A percentile compares a stretch with the other conserved stretches of the same genome.
phyloP scores from a whole-genome alignment of 2,113 vertebrate species.

The Callaeas wilsoni region DNA sequence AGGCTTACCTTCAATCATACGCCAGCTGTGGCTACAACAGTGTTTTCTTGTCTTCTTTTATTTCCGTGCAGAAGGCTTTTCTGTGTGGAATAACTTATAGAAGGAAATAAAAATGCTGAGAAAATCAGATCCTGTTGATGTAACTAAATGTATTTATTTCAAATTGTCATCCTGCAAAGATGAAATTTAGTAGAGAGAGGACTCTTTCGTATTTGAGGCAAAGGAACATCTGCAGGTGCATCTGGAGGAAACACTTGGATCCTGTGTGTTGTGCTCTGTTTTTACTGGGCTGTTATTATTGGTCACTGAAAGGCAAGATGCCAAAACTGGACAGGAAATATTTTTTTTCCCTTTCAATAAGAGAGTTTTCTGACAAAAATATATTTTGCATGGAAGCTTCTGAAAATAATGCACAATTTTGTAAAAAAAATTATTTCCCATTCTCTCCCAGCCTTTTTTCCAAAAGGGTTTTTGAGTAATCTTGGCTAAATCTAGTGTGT shows the following conservation, averaged over 20 bases:
- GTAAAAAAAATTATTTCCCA: neutral
- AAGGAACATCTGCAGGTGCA: slow-evolving; percentile 32
- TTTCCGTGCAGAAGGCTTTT: fast-evolving
- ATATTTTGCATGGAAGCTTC: neutral
- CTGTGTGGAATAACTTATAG: neutral
- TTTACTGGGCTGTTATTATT: slow-evolving; percentile 35
- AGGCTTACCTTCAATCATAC: neutral
- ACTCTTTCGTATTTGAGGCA: neutral
- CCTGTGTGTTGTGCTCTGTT: slow-evolving; percentile 28
- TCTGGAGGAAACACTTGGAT: slow-evolving; percentile 62
- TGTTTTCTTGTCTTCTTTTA: neutral
- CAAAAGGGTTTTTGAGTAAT: neutral
- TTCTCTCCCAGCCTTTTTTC: neutral
- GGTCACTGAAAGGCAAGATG: slow-evolving; percentile 37
- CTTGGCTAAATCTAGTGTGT: neutral
- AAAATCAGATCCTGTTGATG: neutral
- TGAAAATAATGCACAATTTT: neutral
- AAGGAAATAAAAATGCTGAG: neutral
- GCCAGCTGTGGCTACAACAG: neutral
- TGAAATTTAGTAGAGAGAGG: neutral
- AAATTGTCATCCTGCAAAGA: neutral
- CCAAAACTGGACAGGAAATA: slow-evolving; percentile 29
- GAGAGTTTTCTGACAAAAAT: neutral
- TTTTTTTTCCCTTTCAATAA: neutral
- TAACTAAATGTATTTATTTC: neutral